These are phyloP conservation scores for Antheraea pernyi DNA, from an alignment of 1,140 invertebrate species.

Conservation along the genomic window DNA sequence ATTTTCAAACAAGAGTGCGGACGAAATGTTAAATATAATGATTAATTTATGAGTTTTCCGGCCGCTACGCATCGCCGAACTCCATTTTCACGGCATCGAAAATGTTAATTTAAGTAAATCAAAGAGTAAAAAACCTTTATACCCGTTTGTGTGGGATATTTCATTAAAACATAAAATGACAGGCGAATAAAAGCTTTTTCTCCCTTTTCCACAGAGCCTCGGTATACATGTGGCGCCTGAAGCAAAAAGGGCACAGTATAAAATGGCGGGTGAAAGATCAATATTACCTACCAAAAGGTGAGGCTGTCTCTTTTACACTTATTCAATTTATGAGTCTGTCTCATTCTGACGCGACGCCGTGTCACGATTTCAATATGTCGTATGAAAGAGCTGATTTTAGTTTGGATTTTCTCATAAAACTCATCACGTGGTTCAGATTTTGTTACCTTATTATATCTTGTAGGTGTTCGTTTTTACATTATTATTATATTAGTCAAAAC, in stretches of 20 bases:
- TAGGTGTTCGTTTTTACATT: too few species aligned
- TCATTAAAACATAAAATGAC: constrained; percentile 64
- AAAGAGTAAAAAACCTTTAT: constrained; percentile 36
- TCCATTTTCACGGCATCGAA: constrained; percentile 55
- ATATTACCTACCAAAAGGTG: constrained; percentile 71
- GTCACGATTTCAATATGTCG: constrained; percentile 64
- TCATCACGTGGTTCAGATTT: background rate
- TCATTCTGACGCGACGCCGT: constrained; percentile 45
- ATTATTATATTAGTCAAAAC: background rate
- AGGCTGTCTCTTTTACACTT: constrained; percentile 45
- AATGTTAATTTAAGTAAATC: constrained; percentile 55
- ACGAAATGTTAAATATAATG: constrained; percentile 16
- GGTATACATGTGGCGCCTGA: constrained; percentile 64
- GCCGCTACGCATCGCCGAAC: constrained; percentile 8
- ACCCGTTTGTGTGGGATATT: constrained; percentile 41
- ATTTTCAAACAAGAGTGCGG: constrained; percentile 1
- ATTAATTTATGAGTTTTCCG: constrained; percentile 16
- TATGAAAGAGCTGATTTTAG: constrained; percentile 58
- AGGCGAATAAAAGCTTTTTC: constrained; percentile 56
- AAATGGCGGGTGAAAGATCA: constrained; percentile 78
- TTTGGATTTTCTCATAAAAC: constrained; percentile 47
- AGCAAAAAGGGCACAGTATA: constrained; percentile 70
- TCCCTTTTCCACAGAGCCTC: constrained; percentile 54
- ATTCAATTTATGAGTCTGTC: constrained; percentile 29
- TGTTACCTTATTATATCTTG: background rate